Evolutionary conservation across 2,113 vertebrate species (phyloP).

Genomic region (Zosterops pallidus): DNA sequence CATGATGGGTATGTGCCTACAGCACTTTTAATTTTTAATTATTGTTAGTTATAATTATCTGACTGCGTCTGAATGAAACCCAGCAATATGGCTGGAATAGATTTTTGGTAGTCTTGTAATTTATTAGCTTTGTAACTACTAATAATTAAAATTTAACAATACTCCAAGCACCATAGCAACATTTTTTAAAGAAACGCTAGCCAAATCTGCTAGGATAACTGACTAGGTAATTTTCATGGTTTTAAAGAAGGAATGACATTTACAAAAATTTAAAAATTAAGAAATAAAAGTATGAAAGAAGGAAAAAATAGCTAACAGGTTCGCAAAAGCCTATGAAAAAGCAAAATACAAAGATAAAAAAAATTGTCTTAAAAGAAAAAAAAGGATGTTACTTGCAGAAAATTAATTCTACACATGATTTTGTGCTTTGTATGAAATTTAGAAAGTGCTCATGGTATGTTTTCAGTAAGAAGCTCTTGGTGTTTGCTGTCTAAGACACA

Average conservation of each 20-base stretch:
- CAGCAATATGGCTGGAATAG: constrained; percentile 60
- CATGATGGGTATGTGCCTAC: constrained; percentile 76
- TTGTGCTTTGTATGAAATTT: background rate
- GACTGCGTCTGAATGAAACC: constrained; percentile 69
- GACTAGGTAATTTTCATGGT: background rate
- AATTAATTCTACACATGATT: background rate
- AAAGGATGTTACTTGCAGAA: background rate
- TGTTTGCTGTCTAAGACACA: background rate
- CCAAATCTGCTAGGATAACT: constrained; percentile 20
- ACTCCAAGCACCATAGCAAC: constrained; percentile 36
- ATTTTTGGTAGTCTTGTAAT: constrained; percentile 62
- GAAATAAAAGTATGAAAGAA: background rate
- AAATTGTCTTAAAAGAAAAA: background rate
- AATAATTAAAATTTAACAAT: constrained; percentile 67
- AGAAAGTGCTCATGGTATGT: background rate
- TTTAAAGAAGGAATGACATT: background rate
- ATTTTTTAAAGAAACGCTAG: background rate
- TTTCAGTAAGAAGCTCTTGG: background rate
- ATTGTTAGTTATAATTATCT: constrained; percentile 82
- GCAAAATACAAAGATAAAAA: background rate
- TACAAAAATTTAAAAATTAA: background rate
- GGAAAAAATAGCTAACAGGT: background rate
- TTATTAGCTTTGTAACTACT: constrained; percentile 72
- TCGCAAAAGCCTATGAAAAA: background rate
- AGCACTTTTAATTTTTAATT: constrained; percentile 81